Evolutionary conservation across 2,888 invertebrate genomes (phyloP), one percentile per base, ranked within the genome.

Genomic region (Amphipoea lucens): DNA sequence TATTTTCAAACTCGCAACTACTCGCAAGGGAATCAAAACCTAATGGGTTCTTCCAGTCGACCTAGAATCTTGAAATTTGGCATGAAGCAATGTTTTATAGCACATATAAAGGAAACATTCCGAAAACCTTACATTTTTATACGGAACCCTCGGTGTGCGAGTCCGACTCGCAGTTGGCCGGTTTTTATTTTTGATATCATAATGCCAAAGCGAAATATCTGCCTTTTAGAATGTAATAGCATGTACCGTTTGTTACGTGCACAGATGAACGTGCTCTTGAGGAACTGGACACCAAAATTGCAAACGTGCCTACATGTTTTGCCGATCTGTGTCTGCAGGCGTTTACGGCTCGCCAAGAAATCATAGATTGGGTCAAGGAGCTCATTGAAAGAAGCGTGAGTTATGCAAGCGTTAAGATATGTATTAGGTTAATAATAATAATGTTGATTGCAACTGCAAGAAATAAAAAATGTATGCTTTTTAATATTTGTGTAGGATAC

Each of bases 301-400:
- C 91, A 48, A 93, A 92, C 70, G 90, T 96, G 40, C 96, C 96
- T 9, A 87, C 90, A n/a, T 91, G 90, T 76, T 96, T 96, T 90
- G 94, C 96, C 14, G 94, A 96, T 81, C 88, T 97, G 69, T 97
- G 96, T 81, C 90, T 96, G 60, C 95, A 95, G 88, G 95, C 96
- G 79, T 95, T 96, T 84, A 92, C 94, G 2, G 92, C 94, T 11
- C 94, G 96, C 3, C 96, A 96, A 90, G 96, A 97, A 90, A 90
- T 97, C 20, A 95, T 96, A 79, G 96, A 96, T 83, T 96, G 96
- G 96, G 90, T 96, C 36, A 96, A 96, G 79, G 94, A 94, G 75
- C 90, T 95, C 51, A 88, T 95, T 54, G 93, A 93, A 84, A 91
- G 89, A 84, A 89, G 92, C 82, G 96, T 96, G 83, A 88, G 93